A percentile compares a stretch with the other conserved stretches of the same genome.
These are phyloP conservation scores for Oreochromis niloticus DNA, from an alignment of 2,113 vertebrate species.

Conservation along the genomic window DNA sequence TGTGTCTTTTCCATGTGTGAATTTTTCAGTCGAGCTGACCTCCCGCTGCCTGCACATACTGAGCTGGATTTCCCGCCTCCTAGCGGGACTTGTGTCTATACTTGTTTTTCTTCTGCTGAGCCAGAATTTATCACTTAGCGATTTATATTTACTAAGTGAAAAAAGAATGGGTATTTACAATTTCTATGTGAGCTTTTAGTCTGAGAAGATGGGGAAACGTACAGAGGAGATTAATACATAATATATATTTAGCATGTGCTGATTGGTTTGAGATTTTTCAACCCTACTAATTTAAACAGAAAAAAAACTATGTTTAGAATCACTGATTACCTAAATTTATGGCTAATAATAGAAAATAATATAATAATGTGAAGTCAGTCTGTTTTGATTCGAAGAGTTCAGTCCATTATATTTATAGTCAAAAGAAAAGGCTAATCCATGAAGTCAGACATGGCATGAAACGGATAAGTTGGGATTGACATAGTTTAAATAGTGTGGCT, in stretches of 20 bases:
- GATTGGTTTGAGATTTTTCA: background rate
- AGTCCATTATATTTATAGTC: background rate
- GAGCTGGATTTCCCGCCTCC: background rate
- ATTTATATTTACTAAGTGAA: background rate
- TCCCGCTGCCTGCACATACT: constrained; percentile 18
- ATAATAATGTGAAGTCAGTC: background rate
- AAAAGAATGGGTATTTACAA: constrained; percentile 1
- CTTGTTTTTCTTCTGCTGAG: constrained; percentile 16
- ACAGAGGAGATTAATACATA: background rate
- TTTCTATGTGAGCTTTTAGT: background rate
- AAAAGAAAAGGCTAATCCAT: background rate
- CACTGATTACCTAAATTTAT: background rate
- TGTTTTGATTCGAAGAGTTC: background rate
- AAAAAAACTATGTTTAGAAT: constrained; percentile 23
- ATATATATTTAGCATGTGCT: background rate
- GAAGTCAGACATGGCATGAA: background rate
- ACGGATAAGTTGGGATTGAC: background rate
- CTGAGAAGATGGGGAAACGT: background rate
- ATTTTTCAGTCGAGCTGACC: constrained; percentile 11
- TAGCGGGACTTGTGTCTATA: background rate
- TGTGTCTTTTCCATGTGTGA: constrained; percentile 29
- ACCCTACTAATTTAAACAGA: background rate
- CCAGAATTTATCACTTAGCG: constrained; percentile 5
- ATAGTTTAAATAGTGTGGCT: background rate
- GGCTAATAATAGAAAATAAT: constrained; percentile 5